These are phyloP conservation scores for Megalonaias nervosa DNA, from an alignment of 1,140 invertebrate species.

Conservation along the genomic window DNA sequence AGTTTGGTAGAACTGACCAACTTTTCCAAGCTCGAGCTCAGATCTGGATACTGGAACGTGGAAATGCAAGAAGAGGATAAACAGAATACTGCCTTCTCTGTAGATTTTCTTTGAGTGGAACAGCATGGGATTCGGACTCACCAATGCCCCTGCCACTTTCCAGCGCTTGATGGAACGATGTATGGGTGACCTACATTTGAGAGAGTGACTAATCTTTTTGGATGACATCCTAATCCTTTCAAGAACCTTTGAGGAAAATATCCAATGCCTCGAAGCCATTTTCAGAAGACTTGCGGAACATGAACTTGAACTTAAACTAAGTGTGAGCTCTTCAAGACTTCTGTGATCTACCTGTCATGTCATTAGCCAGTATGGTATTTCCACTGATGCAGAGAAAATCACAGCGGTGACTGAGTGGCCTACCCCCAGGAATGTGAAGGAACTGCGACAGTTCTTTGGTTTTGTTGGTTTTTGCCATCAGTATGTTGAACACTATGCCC, in stretches of 20 bases:
- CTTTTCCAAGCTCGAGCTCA: constrained; percentile 34
- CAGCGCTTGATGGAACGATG: constrained; percentile 61
- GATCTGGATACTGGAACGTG: constrained; percentile 32
- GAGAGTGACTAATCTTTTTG: constrained; percentile 20
- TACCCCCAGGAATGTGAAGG: no score
- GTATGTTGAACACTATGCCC: no score
- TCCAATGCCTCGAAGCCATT: background rate
- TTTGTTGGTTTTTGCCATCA: no score
- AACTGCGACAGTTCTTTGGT: no score
- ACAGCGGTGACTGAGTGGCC: no score
- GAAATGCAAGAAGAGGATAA: constrained; percentile 9
- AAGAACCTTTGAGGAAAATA: constrained; percentile 5
- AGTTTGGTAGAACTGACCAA: constrained; percentile 16
- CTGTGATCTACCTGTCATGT: no score
- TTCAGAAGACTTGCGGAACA: no score
- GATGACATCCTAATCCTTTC: constrained; percentile 33
- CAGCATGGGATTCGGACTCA: constrained; percentile 71
- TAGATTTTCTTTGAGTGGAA: constrained; percentile 52
- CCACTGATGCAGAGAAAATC: no score
- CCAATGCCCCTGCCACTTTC: constrained; percentile 67
- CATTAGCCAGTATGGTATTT: no score
- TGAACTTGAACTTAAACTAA: no score
- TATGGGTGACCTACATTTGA: constrained; percentile 23
- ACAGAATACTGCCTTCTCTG: constrained; percentile 14
- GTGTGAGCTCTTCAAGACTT: no score